Conservation (phyloP, 1,140 invertebrate genomes). For the Oncopodura yosiiana region DNA sequence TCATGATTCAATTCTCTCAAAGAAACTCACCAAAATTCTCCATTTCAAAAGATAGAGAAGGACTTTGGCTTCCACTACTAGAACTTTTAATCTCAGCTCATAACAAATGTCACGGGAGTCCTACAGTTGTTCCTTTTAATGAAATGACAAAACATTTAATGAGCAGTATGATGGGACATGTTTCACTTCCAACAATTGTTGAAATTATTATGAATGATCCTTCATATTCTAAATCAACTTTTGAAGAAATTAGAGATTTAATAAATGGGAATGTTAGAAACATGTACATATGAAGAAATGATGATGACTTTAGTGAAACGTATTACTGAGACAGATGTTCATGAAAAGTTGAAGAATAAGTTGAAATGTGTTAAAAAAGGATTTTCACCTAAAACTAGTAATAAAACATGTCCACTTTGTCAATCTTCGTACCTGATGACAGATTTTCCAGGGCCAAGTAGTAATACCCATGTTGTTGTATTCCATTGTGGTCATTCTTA, state of each 20-base stretch:
- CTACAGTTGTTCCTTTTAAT: slow-evolving; percentile 36
- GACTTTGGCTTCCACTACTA: slow-evolving; percentile 48
- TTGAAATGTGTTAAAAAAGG: slow-evolving; percentile 24
- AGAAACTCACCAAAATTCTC: slow-evolving; percentile 44
- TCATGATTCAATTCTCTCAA: slow-evolving; percentile 45
- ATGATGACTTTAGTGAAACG: slow-evolving; percentile 36
- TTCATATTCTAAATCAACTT: slow-evolving; percentile 46
- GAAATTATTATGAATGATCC: slow-evolving; percentile 47
- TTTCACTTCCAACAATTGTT: slow-evolving; percentile 48
- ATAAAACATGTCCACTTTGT: slow-evolving; percentile 28
- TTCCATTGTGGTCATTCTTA: slow-evolving; percentile 35
- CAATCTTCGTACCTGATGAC: slow-evolving; percentile 13
- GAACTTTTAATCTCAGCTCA: slow-evolving; percentile 46
- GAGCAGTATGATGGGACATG: slow-evolving; percentile 51
- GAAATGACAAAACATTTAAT: slow-evolving; percentile 47
- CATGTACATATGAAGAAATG: slow-evolving; percentile 48
- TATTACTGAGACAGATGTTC: slow-evolving; percentile 36
- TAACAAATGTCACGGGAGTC: slow-evolving; percentile 38
- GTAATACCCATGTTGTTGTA: slow-evolving; percentile 23
- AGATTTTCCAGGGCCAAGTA: not conserved
- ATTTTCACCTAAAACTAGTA: slow-evolving; percentile 22
- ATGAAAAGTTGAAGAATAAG: slow-evolving; percentile 29
- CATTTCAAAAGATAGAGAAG: slow-evolving; percentile 41
- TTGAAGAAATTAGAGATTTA: slow-evolving; percentile 47
- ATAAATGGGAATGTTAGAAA: slow-evolving; percentile 46